A percentile compares a stretch with the other conserved stretches of the same genome.
phyloP scores from a whole-genome alignment of 2,797 vertebrate species.

The Xenentodon cancila region DNA sequence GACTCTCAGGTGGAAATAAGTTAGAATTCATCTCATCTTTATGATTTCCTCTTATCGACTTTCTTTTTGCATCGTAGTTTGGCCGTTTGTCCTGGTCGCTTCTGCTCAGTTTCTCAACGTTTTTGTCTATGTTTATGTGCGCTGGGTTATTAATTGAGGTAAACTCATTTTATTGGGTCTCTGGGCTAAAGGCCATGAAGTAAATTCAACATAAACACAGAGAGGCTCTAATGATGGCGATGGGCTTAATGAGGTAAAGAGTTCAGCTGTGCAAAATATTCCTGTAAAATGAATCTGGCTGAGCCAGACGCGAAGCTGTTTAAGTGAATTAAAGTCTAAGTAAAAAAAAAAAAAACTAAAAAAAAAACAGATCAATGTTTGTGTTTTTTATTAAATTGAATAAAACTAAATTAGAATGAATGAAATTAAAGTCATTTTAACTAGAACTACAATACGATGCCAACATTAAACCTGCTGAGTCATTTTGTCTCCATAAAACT shows the following conservation, averaged over 20 bases:
- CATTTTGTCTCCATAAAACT: too few species aligned
- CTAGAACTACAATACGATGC: too few species aligned
- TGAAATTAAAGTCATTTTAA: too few species aligned
- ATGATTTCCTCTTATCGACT: background rate
- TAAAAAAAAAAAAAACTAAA: conserved; percentile 14
- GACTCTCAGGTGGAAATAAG: too few species aligned
- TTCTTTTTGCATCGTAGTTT: background rate
- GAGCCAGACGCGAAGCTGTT: conserved; percentile 4
- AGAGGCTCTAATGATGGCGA: conserved; percentile 44
- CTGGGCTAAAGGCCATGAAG: conserved; percentile 4
- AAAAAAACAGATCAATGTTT: conserved; percentile 7
- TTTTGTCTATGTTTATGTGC: background rate
- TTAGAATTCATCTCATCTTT: too few species aligned
- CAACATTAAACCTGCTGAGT: too few species aligned
- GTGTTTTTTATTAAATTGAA: too few species aligned
- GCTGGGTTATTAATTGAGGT: conserved; percentile 12
- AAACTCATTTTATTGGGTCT: background rate
- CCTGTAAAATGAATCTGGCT: too few species aligned
- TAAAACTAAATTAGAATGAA: too few species aligned
- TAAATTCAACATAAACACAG: conserved; percentile 35
- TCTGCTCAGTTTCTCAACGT: background rate
- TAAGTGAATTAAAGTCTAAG: conserved; percentile 38
- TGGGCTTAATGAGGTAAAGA: conserved; percentile 48
- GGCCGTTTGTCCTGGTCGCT: too few species aligned
- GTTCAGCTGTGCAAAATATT: conserved; percentile 1